Base-by-base conservation (phyloP, 2,113 vertebrate genomes). In the Clinocottus analis region DNA sequence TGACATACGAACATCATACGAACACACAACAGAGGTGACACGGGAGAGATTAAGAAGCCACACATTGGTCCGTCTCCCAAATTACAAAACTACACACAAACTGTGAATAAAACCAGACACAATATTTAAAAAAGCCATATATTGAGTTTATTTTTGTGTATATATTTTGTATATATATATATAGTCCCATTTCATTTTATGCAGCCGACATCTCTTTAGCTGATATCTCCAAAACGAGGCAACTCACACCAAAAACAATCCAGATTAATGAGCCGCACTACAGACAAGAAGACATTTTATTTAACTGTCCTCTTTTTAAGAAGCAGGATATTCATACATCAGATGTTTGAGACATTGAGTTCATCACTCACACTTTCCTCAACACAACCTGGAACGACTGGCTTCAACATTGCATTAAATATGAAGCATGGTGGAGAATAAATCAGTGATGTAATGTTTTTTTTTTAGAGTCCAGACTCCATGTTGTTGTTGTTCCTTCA, bases 401-500 rank as follows among this genome's bases (percentile, higher is more conserved):
- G 0, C 25, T 41, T 6, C 2, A 39, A 23, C 12, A n/a, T n/a
- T n/a, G n/a, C n/a, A n/a, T n/a, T n/a, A n/a, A n/a, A n/a, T n/a
- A n/a, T n/a, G n/a, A n/a, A n/a, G n/a, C n/a, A n/a, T n/a, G n/a
- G n/a, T n/a, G n/a, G n/a, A n/a, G n/a, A n/a, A n/a, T n/a, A n/a
- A n/a, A n/a, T n/a, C n/a, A 59, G 6, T 10, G 0, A 43, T 37
- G 14, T 59, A 29, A 37, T 68, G 19, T 51, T 19, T 51, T n/a
- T 51, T 9, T 23, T 53, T 23, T 11, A 9, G 0, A 17, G 41
- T 21, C 41, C 10, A 2, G 6, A 21, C 29, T 16, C 25, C 27
- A 49, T 45, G 49, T 63, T 75, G 41, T 79, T 71, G 85, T 74
- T 37, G 29, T 83, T 70, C 13, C 35, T 43, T 16, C 23, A 53